phyloP scores from a whole-genome alignment of 2,888 invertebrate genomes.

The Meta bourneti region DNA sequence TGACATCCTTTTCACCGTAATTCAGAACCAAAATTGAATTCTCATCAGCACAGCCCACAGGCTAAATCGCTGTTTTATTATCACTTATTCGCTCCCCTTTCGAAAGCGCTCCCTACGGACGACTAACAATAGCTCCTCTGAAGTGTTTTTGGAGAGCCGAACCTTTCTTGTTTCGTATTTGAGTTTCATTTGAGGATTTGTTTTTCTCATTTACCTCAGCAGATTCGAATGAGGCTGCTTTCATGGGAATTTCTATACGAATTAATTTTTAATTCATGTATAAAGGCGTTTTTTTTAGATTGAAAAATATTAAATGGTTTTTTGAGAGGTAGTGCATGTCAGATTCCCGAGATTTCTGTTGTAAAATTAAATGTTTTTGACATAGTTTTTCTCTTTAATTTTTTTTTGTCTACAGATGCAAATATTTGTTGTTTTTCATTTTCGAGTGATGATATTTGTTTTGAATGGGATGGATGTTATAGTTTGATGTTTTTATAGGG shows the following conservation, averaged over 20 bases:
- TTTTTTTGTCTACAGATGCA: too few relatives aligned
- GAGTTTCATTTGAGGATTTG: not conserved
- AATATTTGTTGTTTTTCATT: too few relatives aligned
- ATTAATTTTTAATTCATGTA: not conserved
- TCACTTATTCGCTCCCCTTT: not conserved
- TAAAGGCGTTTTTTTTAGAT: not conserved
- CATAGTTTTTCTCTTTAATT: too few relatives aligned
- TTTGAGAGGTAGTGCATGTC: too few relatives aligned
- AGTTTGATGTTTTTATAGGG: too few relatives aligned
- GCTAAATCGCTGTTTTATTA: not conserved
- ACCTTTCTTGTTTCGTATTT: not conserved
- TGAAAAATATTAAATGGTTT: too few relatives aligned
- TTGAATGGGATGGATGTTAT: too few relatives aligned
- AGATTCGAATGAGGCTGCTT: not conserved
- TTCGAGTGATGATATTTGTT: too few relatives aligned
- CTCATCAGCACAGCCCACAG: not conserved
- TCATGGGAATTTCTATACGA: not conserved
- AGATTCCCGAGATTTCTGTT: too few relatives aligned
- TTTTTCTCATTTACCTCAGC: not conserved
- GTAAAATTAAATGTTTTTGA: too few relatives aligned
- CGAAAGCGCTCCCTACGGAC: not conserved
- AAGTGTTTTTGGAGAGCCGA: not conserved
- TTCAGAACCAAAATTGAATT: not conserved
- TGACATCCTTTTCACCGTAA: too few relatives aligned
- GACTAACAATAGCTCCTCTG: not conserved